Base-by-base conservation (phyloP, 2,797 vertebrate genomes). In the Tenualosa ilisha region DNA sequence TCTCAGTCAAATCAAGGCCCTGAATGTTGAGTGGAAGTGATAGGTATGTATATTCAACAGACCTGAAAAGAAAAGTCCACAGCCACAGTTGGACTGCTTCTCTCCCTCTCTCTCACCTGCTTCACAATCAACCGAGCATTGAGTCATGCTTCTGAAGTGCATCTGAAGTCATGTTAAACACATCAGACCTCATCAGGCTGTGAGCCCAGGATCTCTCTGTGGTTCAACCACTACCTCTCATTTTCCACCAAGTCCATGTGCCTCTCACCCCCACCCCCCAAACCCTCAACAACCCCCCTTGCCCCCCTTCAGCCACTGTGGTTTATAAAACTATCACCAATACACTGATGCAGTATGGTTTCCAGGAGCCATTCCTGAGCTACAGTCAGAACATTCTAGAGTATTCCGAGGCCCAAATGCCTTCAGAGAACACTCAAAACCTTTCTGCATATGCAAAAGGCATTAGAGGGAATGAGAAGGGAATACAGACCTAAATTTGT, bases 321-420 rank as follows among this genome's bases (percentile, higher is more conserved):
- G 59, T 63, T 63, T 63, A 63, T 63, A 8, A 63, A 63, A 63
- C 59, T 63, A 63, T 63, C 59, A 63, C 59, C 59, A 63, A 15
- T 31, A 4, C 63, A 68, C 63, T 5, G 24, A 68, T 26, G 37
- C 63, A 15, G 31, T 37, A 13, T 13, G 24, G 31, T 31, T 68
- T 68, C 26, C 63, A 31, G 63, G 24, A 68, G 63, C 26, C 8
- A 13, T 68, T 68, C 26, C 13, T 68, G 24, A 26, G 31, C 63
- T 4, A 31, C 24, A 68, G 11, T 68, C 63, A 68, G 24, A 68
- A 31, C 12, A 37, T 68, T 68, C 63, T 68, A 26, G 63, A 31
- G 24, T 0, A 8, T 68, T 68, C 63, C 24, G 0, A 63, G 3
- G 0, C n/a, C 63, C 12, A 24, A 15, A 68, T 68, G 24, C 63